phyloP scores from a whole-genome alignment of 2,797 vertebrate species.

The Melanotaenia parkinsoni region DNA sequence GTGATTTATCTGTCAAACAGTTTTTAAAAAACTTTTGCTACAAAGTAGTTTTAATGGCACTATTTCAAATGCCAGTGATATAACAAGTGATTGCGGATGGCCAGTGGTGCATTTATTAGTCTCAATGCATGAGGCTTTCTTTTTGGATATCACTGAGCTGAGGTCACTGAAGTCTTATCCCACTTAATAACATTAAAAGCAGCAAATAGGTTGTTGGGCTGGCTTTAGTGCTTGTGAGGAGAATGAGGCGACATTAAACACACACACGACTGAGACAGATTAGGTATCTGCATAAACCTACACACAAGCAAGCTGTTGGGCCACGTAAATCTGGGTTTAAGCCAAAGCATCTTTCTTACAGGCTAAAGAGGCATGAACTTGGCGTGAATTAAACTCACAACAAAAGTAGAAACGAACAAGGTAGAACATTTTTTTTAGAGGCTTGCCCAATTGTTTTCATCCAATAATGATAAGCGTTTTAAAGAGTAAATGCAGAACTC shows the following conservation, averaged over 20 bases:
- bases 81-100: no score
- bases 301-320: slow-evolving; percentile 34
- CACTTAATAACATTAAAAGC: slow-evolving; percentile 41
- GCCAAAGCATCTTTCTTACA: slow-evolving; percentile 30
- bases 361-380: slow-evolving; percentile 40
- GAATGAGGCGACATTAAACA: slow-evolving; percentile 14
- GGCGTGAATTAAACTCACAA: slow-evolving; percentile 29
- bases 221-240: slow-evolving; percentile 9
- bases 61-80: no score
- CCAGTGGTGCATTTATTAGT: slow-evolving; percentile 5
- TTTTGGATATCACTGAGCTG: slow-evolving; percentile 7
- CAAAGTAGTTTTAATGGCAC: no score
- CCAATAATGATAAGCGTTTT: no score
- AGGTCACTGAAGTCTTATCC: slow-evolving; percentile 13
- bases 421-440: no score
- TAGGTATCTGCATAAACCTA: slow-evolving; percentile 43
- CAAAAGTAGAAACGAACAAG: neutral
- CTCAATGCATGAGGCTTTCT: neutral
- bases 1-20: neutral
- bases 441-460: no score
- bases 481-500: no score
- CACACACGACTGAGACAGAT: slow-evolving; percentile 31
- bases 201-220: slow-evolving; percentile 16
- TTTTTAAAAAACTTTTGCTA: neutral
- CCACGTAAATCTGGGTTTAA: slow-evolving; percentile 51